These are phyloP conservation scores for Serinus canaria DNA, from an alignment of 2,113 vertebrate species.

Conservation along the genomic window DNA sequence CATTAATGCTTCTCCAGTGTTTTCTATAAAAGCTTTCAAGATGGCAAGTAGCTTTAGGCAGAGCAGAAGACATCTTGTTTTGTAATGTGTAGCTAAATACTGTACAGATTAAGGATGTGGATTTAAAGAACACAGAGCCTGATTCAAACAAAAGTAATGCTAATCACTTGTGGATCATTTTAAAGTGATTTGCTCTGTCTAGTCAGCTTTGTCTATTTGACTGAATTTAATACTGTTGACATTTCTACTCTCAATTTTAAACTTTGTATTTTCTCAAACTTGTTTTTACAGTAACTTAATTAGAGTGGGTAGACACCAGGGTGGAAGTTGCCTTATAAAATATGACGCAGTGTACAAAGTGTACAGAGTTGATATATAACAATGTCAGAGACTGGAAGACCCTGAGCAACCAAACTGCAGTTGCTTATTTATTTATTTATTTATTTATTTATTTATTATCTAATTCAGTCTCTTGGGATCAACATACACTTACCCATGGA, in stretches of 20 bases:
- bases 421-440: neutral
- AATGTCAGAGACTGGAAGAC: neutral
- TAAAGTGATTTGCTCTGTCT: neutral
- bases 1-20: neutral
- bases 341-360: neutral
- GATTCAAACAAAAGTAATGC: neutral
- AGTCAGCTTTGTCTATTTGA: neutral
- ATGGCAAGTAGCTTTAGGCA: neutral
- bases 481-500: neutral
- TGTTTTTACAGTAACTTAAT: neutral
- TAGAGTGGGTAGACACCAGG: neutral
- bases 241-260: neutral
- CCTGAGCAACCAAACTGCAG: neutral
- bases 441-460: neutral
- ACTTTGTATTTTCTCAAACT: neutral
- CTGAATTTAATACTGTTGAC: neutral
- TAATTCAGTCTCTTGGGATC: neutral
- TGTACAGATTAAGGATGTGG: neutral
- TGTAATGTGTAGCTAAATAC: neutral
- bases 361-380: neutral
- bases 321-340: neutral
- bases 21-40: neutral
- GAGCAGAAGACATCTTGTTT: neutral
- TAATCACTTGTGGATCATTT: neutral
- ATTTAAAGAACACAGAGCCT: neutral